Evolutionary conservation across 2,888 invertebrate species (phyloP), one percentile per base, ranked within the genome.

Genomic region (Mythimna albipuncta): DNA sequence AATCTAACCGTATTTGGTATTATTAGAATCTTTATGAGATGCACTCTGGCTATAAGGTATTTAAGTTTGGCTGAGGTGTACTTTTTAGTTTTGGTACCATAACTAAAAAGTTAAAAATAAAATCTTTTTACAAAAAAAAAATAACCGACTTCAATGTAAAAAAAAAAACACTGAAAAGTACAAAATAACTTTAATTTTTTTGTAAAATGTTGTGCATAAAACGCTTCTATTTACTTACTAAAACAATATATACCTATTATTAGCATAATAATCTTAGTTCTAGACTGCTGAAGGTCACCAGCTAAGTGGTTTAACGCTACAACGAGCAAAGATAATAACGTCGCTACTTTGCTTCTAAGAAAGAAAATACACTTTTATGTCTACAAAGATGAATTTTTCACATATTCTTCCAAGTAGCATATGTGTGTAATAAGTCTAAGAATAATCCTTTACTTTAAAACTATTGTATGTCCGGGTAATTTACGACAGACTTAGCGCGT

Each of bases 401-500:
- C 47, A 47, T 47, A 47, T 47, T 41, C 26, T 69, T 55, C 4
- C 52, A 64, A 58, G 35, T 61, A 62, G 41, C 71, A 67, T 55
- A 69, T 77, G 76, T 82, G 44, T 70, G 77, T 84, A 83, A 84
- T 86, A 87, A 82, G 82, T 87, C 83, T 81, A 72, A 74, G 85
- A 86, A 89, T 90, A 88, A 90, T 89, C 87, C 84, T 66, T 75
- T 75, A 70, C 82, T 83, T 82, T 81, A 74, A 83, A 87, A 88
- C 83, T 83, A 72, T 79, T 84, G 85, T 82, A 84, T 84, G 86
- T 84, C 61, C 59, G 71, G 68, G 81, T 89, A 90, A 91, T 89
- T 91, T 88, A 89, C 86, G 81, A 84, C 83, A 83, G 86, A 85
- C 83, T 89, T 86, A 84, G 85, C 83, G 78, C 83, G 79, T 83